Conservation (phyloP, 2,797 vertebrate species). For the Limnodromus scolopaceus region DNA sequence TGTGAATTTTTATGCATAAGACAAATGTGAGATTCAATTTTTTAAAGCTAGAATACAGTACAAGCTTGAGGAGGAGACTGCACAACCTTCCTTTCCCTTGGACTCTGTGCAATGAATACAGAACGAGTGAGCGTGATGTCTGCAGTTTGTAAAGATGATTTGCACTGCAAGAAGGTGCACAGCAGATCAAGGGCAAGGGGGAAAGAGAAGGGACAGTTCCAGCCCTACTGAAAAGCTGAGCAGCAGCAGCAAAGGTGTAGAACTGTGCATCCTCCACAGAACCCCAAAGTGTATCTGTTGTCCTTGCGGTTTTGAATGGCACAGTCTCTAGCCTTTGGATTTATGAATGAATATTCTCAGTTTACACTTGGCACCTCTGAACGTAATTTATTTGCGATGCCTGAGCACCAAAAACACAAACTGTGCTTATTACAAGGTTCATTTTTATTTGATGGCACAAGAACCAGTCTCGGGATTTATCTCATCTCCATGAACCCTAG, state of each 20-base stretch:
- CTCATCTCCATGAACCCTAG: not conserved
- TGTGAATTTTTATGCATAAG: not conserved
- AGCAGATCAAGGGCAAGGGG: not conserved
- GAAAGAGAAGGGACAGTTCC: not conserved
- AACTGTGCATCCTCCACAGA: not conserved
- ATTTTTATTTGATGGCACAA: not conserved
- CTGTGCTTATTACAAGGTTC: not conserved
- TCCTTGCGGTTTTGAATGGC: not conserved
- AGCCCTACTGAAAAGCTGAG: not conserved
- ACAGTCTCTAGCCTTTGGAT: not conserved
- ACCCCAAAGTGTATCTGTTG: not conserved
- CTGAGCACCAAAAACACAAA: not conserved
- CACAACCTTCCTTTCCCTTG: not conserved
- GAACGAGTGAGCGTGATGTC: not conserved
- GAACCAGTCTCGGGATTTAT: not conserved
- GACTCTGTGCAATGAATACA: not conserved
- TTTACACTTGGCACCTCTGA: not conserved
- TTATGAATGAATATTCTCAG: conserved; percentile 5
- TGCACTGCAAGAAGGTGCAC: not conserved
- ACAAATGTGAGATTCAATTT: not conserved
- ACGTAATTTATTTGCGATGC: not conserved
- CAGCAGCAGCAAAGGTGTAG: not conserved
- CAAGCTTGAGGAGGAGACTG: not conserved
- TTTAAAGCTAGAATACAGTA: not conserved
- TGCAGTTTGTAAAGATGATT: not conserved